Conservation (phyloP, 2,888 invertebrate genomes). For the Nephrotoma flavescens region DNA sequence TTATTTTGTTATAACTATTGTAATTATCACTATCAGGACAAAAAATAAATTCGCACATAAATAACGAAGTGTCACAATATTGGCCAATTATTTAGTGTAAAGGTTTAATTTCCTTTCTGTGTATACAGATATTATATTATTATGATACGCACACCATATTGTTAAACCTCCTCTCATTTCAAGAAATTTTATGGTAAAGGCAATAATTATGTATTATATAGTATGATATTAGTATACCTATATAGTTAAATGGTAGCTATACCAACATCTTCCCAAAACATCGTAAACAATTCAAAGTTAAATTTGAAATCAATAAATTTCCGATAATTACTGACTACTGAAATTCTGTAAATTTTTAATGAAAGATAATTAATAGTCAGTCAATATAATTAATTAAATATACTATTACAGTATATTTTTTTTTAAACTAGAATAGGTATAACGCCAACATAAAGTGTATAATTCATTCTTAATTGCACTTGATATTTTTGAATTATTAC, state of each 20-base stretch:
- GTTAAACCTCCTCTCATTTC: background rate
- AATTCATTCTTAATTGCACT: background rate
- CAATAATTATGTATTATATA: background rate
- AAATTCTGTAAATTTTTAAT: background rate
- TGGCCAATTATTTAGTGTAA: background rate
- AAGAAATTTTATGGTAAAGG: background rate
- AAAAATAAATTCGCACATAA: background rate
- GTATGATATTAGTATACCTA: background rate
- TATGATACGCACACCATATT: background rate
- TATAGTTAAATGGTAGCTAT: background rate
- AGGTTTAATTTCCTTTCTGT: background rate
- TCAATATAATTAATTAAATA: background rate
- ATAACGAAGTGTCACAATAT: background rate
- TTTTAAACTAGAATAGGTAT: background rate
- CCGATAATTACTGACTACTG: background rate
- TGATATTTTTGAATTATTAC: background rate
- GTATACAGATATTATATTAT: background rate
- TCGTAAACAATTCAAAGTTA: background rate
- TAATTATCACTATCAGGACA: background rate
- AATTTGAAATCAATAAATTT: background rate
- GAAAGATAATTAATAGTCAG: background rate
- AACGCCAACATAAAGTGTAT: background rate
- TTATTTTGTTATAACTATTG: background rate
- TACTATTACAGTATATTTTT: background rate
- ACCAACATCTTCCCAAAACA: background rate